These are phyloP conservation scores for Etia nguti DNA, from an alignment of 2,113 vertebrate species.

Conservation along the genomic window DNA sequence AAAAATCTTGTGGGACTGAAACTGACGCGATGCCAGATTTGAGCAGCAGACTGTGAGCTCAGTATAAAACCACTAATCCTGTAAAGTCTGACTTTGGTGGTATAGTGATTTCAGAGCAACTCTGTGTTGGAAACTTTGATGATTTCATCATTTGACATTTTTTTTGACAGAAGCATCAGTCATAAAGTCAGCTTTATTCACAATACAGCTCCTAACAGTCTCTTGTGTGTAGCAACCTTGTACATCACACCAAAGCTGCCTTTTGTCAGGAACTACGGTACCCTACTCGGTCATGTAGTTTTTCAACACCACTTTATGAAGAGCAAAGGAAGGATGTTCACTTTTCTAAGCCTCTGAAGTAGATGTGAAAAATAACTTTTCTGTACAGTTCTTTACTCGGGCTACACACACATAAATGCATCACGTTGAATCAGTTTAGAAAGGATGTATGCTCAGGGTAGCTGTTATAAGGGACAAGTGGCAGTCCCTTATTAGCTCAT, in stretches of 20 bases:
- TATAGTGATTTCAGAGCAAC: neutral
- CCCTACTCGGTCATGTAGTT: neutral
- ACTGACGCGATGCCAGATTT: neutral
- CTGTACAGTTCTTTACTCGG: neutral
- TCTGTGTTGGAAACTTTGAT: neutral
- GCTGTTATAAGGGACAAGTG: neutral
- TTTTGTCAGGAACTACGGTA: neutral
- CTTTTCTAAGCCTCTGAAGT: neutral
- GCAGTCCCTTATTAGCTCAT: neutral
- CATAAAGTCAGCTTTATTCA: neutral
- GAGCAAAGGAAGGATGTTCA: neutral
- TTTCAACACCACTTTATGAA: neutral
- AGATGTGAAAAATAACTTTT: neutral
- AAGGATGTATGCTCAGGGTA: neutral
- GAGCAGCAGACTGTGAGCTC: neutral
- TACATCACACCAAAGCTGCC: neutral
- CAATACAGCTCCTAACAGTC: neutral
- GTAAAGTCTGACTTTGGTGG: neutral
- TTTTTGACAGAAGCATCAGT: neutral
- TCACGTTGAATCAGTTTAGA: accelerated
- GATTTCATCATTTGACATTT: neutral
- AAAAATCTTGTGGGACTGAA: neutral
- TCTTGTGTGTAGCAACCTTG: neutral
- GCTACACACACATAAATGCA: neutral
- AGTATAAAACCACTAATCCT: neutral